Conservation (phyloP, 2,888 invertebrate species). For the Bombylius discolor region DNA sequence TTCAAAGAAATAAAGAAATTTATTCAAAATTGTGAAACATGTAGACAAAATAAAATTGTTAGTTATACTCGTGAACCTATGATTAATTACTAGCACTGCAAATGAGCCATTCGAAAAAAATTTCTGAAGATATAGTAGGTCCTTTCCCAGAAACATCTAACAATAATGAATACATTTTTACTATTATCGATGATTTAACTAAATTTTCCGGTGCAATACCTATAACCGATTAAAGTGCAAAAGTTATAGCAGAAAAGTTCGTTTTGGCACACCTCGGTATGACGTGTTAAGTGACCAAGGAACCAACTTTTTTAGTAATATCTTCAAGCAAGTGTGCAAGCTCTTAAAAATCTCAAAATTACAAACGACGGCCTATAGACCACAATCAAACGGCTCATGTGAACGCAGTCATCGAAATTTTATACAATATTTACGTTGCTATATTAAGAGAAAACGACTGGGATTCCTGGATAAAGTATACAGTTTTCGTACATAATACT, state of each 20-base stretch:
- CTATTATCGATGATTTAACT: conserved; percentile 19
- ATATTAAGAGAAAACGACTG: too few relatives aligned
- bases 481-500: neutral
- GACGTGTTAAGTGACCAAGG: too few relatives aligned
- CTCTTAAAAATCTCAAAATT: neutral
- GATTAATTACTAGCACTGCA: too few relatives aligned
- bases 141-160: conserved; percentile 17
- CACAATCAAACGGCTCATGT: conserved; percentile 1
- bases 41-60: conserved; percentile 7
- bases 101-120: conserved; percentile 22
- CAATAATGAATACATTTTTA: conserved; percentile 19
- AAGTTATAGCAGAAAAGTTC: conserved; percentile 21
- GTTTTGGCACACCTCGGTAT: neutral
- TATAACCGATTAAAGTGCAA: conserved; percentile 21
- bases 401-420: neutral
- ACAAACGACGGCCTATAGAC: neutral
- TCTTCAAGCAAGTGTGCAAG: neutral
- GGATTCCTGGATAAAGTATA: neutral
- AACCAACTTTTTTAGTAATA: neutral
- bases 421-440: neutral
- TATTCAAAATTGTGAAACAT: too few relatives aligned
- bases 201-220: conserved; percentile 20
- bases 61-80: conserved; percentile 15
- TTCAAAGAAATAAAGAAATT: too few relatives aligned
- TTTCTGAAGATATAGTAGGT: conserved; percentile 22